Percentiles rank a stretch among this genome's conserved stretches.
These are phyloP conservation scores for Bimastos eiseni DNA, from an alignment of 2,888 invertebrate species.

Conservation along the genomic window DNA sequence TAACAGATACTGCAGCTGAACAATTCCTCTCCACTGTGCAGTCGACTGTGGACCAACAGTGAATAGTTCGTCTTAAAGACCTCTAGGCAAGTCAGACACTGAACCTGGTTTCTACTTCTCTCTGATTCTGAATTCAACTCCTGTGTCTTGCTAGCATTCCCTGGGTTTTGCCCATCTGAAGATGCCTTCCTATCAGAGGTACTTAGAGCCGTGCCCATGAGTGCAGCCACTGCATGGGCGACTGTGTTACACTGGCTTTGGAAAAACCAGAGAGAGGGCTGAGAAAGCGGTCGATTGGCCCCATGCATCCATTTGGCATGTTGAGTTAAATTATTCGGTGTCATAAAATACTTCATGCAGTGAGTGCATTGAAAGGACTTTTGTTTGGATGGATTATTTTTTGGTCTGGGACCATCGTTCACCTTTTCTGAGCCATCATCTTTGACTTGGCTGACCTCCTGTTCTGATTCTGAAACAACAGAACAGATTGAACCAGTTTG, in stretches of 20 bases:
- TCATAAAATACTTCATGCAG: neutral
- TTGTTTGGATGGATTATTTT: neutral
- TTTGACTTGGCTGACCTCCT: neutral
- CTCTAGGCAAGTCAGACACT: neutral
- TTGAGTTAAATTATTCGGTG: neutral
- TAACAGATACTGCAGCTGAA: neutral
- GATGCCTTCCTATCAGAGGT: neutral
- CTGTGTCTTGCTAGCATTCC: neutral
- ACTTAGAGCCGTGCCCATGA: neutral
- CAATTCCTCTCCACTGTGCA: neutral
- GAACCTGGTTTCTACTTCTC: neutral
- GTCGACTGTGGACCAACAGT: neutral
- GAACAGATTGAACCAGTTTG: neutral
- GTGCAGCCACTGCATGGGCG: neutral
- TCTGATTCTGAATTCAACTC: neutral
- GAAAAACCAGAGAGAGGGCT: conserved; percentile 15
- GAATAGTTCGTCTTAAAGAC: neutral
- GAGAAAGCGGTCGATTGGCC: neutral
- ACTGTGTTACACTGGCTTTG: conserved; percentile 16
- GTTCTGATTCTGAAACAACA: neutral
- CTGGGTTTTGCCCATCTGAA: neutral
- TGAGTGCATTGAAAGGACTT: conserved; percentile 18
- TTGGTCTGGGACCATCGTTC: neutral
- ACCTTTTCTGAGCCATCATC: neutral
- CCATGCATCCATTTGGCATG: neutral